Conservation (phyloP, 2,888 invertebrate species). For the Eucera pruinosa region DNA sequence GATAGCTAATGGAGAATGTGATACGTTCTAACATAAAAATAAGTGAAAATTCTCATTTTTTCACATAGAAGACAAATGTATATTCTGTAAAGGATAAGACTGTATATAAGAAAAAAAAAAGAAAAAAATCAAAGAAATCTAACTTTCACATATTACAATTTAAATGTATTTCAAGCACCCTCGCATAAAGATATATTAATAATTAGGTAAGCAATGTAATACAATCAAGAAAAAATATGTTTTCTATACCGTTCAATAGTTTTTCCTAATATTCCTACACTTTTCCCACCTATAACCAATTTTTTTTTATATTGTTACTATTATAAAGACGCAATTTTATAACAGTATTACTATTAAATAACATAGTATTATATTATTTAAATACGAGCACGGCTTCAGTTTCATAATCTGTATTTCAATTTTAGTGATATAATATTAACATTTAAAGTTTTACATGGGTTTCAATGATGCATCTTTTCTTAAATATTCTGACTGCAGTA, state of each 20-base stretch:
- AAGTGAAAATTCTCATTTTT: slow-evolving; percentile 51
- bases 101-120: slow-evolving; percentile 72
- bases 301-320: not conserved
- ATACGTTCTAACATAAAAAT: slow-evolving; percentile 53
- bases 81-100: slow-evolving; percentile 73
- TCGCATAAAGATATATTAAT: slow-evolving; percentile 11
- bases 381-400: not conserved
- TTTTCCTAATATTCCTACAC: not conserved
- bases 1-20: slow-evolving; percentile 46
- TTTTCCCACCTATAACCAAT: not conserved
- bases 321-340: slow-evolving; percentile 3
- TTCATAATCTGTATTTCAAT: slow-evolving; percentile 1
- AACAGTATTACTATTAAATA: not conserved
- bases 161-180: slow-evolving; percentile 49
- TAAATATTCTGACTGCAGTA: slow-evolving; percentile 73
- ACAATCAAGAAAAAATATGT: slow-evolving; percentile 45
- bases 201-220: slow-evolving; percentile 29
- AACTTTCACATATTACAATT: slow-evolving; percentile 65
- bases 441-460: slow-evolving; percentile 49
- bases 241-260: slow-evolving; percentile 35
- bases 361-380: not conserved
- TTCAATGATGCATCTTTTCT: slow-evolving; percentile 64
- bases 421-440: slow-evolving; percentile 7
- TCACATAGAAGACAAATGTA: slow-evolving; percentile 64
- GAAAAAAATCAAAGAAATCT: slow-evolving; percentile 65